phyloP scores from a whole-genome alignment of 2,888 invertebrate genomes.

The Melinaea menophilus region DNA sequence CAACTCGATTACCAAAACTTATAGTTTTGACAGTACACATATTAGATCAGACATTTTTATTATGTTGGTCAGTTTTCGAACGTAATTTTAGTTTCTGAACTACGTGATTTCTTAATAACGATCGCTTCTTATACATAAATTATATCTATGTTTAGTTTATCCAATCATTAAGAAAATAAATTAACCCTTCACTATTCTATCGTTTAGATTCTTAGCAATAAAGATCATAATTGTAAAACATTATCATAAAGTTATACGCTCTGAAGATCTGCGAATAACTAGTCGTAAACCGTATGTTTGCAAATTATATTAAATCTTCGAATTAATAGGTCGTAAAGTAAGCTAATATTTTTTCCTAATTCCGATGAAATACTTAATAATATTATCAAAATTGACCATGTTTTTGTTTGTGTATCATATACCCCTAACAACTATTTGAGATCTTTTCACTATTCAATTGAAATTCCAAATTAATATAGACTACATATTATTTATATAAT shows the following conservation, averaged over 20 bases:
- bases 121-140: too few relatives aligned
- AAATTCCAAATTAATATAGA: too few relatives aligned
- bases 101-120: too few relatives aligned
- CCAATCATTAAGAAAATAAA: too few relatives aligned
- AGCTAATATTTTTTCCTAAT: background rate
- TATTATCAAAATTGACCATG: background rate
- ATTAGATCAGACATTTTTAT: constrained; percentile 9
- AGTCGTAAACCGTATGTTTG: constrained; percentile 43
- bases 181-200: too few relatives aligned
- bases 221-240: background rate
- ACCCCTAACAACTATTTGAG: too few relatives aligned
- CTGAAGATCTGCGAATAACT: constrained; percentile 9
- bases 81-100: background rate
- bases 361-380: background rate
- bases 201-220: too few relatives aligned
- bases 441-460: too few relatives aligned
- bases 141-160: too few relatives aligned
- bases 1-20: constrained; percentile 9
- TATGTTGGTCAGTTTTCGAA: constrained; percentile 9
- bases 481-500: too few relatives aligned
- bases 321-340: constrained; percentile 38
- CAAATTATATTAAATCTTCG: constrained; percentile 45
- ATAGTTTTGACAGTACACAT: constrained; percentile 18
- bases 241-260: background rate
- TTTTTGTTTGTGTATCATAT: too few relatives aligned